These are phyloP conservation scores for Platycercus adscitus DNA, from an alignment of 2,113 vertebrate genomes.

Conservation along the genomic window DNA sequence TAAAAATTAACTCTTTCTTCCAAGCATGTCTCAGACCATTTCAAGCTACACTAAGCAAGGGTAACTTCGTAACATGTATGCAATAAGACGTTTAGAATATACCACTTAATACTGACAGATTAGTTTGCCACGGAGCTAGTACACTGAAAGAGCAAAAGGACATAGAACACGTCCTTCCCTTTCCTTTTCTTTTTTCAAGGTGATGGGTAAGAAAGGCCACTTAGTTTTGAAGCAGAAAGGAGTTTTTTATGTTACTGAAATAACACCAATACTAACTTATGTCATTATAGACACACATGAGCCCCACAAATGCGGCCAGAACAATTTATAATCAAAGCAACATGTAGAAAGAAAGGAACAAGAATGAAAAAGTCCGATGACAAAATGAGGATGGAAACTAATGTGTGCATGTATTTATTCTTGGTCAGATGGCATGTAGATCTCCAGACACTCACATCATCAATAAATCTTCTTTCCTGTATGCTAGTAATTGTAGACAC, in stretches of 20 bases:
- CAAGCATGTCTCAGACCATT: not conserved
- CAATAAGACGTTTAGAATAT: not conserved
- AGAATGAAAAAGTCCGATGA: not conserved
- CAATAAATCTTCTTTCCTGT: not conserved
- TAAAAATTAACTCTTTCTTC: not conserved
- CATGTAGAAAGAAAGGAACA: not conserved
- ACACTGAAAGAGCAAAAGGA: not conserved
- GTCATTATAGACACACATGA: not conserved
- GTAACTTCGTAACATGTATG: not conserved
- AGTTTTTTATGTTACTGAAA: not conserved
- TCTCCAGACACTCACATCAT: not conserved
- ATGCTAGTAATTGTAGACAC: not conserved
- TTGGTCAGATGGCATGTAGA: not conserved
- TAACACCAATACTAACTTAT: not conserved
- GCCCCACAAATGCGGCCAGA: not conserved
- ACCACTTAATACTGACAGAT: not conserved
- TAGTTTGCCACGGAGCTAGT: not conserved
- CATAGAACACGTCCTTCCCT: not conserved
- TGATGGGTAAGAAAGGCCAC: not conserved
- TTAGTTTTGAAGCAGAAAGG: not conserved
- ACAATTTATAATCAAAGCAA: not conserved
- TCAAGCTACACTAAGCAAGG: not conserved
- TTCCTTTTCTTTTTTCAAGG: not conserved
- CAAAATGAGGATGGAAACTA: not conserved
- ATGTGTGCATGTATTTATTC: not conserved